Evolutionary conservation across 2,797 vertebrate genomes (phyloP), one percentile per base, ranked within the genome.

Genomic region (Allobates femoralis): DNA sequence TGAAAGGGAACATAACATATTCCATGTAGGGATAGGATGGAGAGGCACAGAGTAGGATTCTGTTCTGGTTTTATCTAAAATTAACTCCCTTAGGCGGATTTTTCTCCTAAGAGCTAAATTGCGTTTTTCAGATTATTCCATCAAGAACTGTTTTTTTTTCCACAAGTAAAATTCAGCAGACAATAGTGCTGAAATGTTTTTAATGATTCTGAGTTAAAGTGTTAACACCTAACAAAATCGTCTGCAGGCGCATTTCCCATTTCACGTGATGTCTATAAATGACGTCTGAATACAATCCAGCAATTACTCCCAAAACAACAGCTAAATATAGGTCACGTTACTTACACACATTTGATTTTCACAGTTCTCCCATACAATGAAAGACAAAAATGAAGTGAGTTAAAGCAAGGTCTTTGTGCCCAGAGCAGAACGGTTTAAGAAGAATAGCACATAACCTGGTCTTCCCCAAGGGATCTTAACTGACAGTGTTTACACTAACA

Each of bases 291-390:
- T 66, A 21, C 77, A 66, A 64, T 69, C 71, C 55, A 32, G 53
- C 71, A 86, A 82, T 87, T 87, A 50, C 74, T 83, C 51, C 58
- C 58, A 78, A 78, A 78, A 83, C 55, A 83, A 56, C 74, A 67
- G n/a, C 60, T 69, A 83, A 86, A 83, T 58, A 87, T 83, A 83
- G 80, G 80, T 78, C 80, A 83, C 18, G 74, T 67, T 73, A 78
- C 78, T 87, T 79, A 78, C 73, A 79, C 80, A 78, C 21, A 60
- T 87, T 77, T 67, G n/a, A 69, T 78, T 69, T 83, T 87, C 74
- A 78, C 56, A 53, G n/a, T 37, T 86, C 46, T 41, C 19, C 26
- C 32, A 67, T 76, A 83, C 73, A 82, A 64, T 46, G 32, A 18
- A 30, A 56, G 41, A 82, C 67, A 77, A 55, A 58, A 51, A 67